A percentile compares a stretch with the other conserved stretches of the same genome.
Evolutionary conservation across 2,888 invertebrate genomes (phyloP).

Genomic region (Automeris io): DNA sequence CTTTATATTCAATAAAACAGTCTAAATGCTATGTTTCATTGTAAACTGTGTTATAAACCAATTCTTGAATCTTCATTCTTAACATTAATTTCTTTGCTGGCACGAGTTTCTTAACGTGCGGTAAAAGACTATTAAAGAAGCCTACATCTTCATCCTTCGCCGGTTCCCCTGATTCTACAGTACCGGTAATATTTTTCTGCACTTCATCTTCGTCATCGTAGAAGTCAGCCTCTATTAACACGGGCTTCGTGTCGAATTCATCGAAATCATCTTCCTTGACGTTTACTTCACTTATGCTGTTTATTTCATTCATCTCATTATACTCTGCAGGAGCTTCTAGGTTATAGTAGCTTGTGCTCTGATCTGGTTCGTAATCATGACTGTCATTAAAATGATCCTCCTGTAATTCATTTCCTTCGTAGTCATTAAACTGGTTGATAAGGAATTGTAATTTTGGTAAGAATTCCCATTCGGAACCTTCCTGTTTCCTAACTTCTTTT

Average conservation of each 20-base stretch:
- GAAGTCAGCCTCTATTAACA: constrained; percentile 67
- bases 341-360: constrained; percentile 42
- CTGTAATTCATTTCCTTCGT: constrained; percentile 45
- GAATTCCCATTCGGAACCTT: constrained; percentile 61
- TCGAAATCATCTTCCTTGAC: constrained; percentile 66
- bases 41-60: constrained; percentile 69
- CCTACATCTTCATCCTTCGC: constrained; percentile 66
- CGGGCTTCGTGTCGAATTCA: constrained; percentile 66
- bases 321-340: constrained; percentile 34
- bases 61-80: constrained; percentile 67
- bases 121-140: constrained; percentile 64
- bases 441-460: constrained; percentile 60
- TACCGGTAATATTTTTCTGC: constrained; percentile 30
- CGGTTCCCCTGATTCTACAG: constrained; percentile 27
- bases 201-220: constrained; percentile 66
- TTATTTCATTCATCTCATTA: constrained; percentile 11
- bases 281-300: constrained; percentile 17
- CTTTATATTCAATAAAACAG: neutral
- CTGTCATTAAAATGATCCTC: constrained; percentile 30
- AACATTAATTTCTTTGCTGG: constrained; percentile 69
- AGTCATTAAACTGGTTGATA: constrained; percentile 65
- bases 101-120: constrained; percentile 62
- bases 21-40: constrained; percentile 37
- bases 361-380: constrained; percentile 45
- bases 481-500: constrained; percentile 60